A percentile compares a stretch with the other conserved stretches of the same genome.
Conservation (phyloP, 2,113 vertebrate genomes). For the Grammomys dolichurus region DNA sequence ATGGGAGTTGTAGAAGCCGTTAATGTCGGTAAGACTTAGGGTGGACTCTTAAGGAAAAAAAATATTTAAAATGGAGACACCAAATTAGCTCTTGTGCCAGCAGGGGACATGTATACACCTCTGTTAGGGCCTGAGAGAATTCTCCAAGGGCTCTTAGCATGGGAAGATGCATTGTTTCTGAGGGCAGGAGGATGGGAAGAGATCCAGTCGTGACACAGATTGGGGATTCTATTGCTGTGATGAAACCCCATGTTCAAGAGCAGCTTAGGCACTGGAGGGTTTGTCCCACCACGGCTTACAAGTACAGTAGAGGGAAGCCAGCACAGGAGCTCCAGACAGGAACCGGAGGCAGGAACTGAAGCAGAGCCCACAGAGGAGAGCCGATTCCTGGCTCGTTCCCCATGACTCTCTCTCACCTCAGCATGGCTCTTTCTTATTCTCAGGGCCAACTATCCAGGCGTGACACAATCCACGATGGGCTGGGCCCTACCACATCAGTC, state of each 20-base stretch:
- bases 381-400: fast-evolving
- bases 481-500: not conserved
- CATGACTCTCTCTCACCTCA: not conserved
- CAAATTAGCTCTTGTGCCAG: not conserved
- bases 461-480: not conserved
- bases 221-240: not conserved
- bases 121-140: not conserved
- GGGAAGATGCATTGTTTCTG: not conserved
- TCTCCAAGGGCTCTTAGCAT: not conserved
- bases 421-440: not conserved
- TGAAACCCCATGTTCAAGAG: not conserved
- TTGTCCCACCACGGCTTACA: not conserved
- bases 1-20: too few relatives aligned
- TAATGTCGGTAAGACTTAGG: fast-evolving
- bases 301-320: not conserved
- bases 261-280: not conserved
- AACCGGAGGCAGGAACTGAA: not conserved
- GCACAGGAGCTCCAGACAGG: not conserved
- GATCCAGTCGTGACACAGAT: fast-evolving
- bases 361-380: not conserved
- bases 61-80: not conserved
- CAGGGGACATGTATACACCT: not conserved
- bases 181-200: not conserved
- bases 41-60: not conserved
- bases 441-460: not conserved